These are phyloP conservation scores for Brachionus paranguensis DNA, from an alignment of 1,140 invertebrate species.

Conservation along the genomic window DNA sequence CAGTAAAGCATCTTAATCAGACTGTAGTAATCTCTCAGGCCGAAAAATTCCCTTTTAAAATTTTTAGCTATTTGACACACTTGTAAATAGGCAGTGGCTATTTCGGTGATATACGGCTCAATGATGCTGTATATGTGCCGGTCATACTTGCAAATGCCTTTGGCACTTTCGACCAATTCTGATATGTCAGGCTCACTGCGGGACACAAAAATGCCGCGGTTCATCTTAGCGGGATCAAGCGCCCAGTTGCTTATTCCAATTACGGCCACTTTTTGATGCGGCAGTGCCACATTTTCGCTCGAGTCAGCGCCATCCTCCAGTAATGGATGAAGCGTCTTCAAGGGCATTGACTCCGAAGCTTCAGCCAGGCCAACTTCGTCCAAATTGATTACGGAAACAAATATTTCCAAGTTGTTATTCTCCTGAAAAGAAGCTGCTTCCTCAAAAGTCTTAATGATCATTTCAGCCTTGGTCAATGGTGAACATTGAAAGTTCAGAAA, in stretches of 20 bases:
- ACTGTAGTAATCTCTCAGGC: slow-evolving; percentile 53
- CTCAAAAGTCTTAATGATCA: slow-evolving; percentile 48
- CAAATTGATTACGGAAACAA: slow-evolving; percentile 49
- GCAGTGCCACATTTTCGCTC: neutral
- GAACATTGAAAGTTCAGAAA: slow-evolving; percentile 51
- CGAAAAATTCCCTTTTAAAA: slow-evolving; percentile 51
- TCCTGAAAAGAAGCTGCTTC: slow-evolving; percentile 48
- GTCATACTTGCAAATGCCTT: slow-evolving; percentile 46
- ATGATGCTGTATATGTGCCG: slow-evolving; percentile 41
- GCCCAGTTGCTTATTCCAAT: slow-evolving; percentile 54
- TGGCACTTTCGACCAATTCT: slow-evolving; percentile 46
- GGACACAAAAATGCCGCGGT: slow-evolving; percentile 49
- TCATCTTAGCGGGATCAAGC: slow-evolving; percentile 51
- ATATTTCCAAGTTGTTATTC: slow-evolving; percentile 45
- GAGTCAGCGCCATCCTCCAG: slow-evolving; percentile 43
- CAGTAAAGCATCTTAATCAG: slow-evolving; percentile 49
- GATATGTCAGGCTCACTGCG: slow-evolving; percentile 46
- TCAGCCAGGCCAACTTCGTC: slow-evolving; percentile 52
- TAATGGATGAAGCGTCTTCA: slow-evolving; percentile 46
- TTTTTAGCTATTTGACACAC: slow-evolving; percentile 43
- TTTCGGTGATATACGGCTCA: slow-evolving; percentile 38
- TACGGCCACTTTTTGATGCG: slow-evolving; percentile 46
- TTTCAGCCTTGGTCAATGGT: slow-evolving; percentile 48
- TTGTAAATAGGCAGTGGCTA: slow-evolving; percentile 46
- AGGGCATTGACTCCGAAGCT: slow-evolving; percentile 47